phyloP scores from a whole-genome alignment of 2,888 invertebrate species.

The Perizoma affinitatum region DNA sequence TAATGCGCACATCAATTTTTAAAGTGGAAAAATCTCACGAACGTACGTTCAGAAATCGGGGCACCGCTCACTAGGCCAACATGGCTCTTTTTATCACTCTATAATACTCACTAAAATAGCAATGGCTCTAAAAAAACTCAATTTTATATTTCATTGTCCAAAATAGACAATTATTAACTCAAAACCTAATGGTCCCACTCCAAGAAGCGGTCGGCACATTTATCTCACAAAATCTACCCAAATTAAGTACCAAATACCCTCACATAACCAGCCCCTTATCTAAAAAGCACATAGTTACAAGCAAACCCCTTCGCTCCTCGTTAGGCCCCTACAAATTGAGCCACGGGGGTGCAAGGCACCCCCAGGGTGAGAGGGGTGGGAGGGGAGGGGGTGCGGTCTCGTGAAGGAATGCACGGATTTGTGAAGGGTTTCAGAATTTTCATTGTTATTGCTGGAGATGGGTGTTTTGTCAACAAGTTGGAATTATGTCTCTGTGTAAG shows the following conservation, averaged over 20 bases:
- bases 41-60: too few species aligned
- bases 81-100: too few species aligned
- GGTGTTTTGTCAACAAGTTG: constrained; percentile 42
- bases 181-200: constrained; percentile 21
- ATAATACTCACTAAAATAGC: too few species aligned
- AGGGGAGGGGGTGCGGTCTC: constrained; percentile 36
- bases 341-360: constrained; percentile 43
- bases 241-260: constrained; percentile 41
- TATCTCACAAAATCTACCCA: constrained; percentile 37
- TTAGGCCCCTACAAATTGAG: constrained; percentile 61
- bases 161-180: constrained; percentile 11
- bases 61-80: too few species aligned
- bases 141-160: background rate
- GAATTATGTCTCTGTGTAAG: constrained; percentile 27
- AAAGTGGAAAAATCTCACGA: too few species aligned
- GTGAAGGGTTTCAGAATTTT: constrained; percentile 36
- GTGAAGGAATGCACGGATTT: constrained; percentile 42
- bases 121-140: background rate
- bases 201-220: constrained; percentile 19
- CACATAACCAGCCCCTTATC: constrained; percentile 39
- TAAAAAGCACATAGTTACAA: constrained; percentile 37
- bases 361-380: constrained; percentile 23
- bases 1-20: too few species aligned
- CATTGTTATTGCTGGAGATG: constrained; percentile 37
- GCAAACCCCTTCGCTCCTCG: constrained; percentile 63